These are phyloP conservation scores for Marisa cornuarietis DNA, from an alignment of 1,140 invertebrate genomes.

Conservation along the genomic window DNA sequence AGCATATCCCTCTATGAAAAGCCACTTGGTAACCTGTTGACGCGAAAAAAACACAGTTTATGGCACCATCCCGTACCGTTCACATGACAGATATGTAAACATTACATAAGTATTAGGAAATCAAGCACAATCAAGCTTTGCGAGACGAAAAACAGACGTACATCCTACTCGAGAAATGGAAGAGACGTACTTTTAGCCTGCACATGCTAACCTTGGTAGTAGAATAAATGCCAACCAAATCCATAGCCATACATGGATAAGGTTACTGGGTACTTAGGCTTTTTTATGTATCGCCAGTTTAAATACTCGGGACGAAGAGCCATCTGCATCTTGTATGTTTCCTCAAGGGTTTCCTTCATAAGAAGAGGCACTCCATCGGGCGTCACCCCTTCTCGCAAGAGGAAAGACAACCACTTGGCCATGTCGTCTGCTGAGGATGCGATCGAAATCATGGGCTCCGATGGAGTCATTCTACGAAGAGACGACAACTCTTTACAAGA, in stretches of 20 bases:
- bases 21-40: too few relatives aligned
- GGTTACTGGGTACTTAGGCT: constrained; percentile 21
- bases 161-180: too few relatives aligned
- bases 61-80: too few relatives aligned
- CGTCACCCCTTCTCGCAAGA: constrained; percentile 14
- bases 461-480: constrained; percentile 23
- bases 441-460: constrained; percentile 30
- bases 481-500: too few relatives aligned
- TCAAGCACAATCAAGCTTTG: too few relatives aligned
- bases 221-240: constrained; percentile 21
- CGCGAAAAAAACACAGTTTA: too few relatives aligned
- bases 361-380: not conserved
- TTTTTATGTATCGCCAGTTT: not conserved
- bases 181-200: too few relatives aligned
- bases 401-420: constrained; percentile 27
- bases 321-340: constrained; percentile 8
- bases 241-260: constrained; percentile 17
- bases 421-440: constrained; percentile 17
- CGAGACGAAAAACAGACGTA: too few relatives aligned
- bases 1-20: too few relatives aligned
- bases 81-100: too few relatives aligned
- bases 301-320: too few relatives aligned
- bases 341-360: not conserved
- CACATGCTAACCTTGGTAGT: constrained; percentile 21
- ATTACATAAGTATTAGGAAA: too few relatives aligned